phyloP scores from a whole-genome alignment of 2,888 invertebrate genomes.

The Temnothorax unifasciatus region DNA sequence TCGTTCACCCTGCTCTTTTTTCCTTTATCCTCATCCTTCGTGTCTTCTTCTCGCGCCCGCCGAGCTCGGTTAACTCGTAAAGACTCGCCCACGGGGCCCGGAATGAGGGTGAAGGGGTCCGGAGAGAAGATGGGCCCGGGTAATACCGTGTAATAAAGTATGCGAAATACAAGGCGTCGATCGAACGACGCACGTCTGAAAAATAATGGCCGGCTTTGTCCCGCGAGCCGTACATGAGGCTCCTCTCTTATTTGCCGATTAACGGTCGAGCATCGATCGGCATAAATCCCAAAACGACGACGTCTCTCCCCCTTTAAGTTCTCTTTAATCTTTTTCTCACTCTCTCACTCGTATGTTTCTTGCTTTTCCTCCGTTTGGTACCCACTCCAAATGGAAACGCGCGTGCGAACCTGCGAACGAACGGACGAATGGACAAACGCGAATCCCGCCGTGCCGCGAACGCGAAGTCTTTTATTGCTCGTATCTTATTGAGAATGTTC shows the following conservation, averaged over 20 bases:
- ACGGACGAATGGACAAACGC: slow-evolving; percentile 26
- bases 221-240: slow-evolving; percentile 31
- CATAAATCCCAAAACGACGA: slow-evolving; percentile 65
- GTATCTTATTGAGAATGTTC: slow-evolving; percentile 68
- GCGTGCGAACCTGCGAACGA: slow-evolving; percentile 39
- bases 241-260: slow-evolving; percentile 66
- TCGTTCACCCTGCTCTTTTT: slow-evolving; percentile 58
- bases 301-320: background rate
- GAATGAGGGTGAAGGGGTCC: background rate
- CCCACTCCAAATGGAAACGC: slow-evolving; percentile 51
- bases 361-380: background rate
- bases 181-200: slow-evolving; percentile 46
- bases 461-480: slow-evolving; percentile 69
- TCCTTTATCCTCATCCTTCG: slow-evolving; percentile 32
- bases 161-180: slow-evolving; percentile 68
- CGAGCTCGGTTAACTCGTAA: slow-evolving; percentile 72
- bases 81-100: slow-evolving; percentile 70
- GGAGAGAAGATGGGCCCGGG: slow-evolving; percentile 35
- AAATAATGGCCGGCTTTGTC: slow-evolving; percentile 64
- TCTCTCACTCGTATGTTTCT: background rate
- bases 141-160: slow-evolving; percentile 71
- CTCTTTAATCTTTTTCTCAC: slow-evolving; percentile 10
- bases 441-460: slow-evolving; percentile 53
- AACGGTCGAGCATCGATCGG: slow-evolving; percentile 64
- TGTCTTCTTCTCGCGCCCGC: slow-evolving; percentile 41